Evolutionary conservation across 1,140 invertebrate species (phyloP).

Genomic region (Hycleus phaleratus): DNA sequence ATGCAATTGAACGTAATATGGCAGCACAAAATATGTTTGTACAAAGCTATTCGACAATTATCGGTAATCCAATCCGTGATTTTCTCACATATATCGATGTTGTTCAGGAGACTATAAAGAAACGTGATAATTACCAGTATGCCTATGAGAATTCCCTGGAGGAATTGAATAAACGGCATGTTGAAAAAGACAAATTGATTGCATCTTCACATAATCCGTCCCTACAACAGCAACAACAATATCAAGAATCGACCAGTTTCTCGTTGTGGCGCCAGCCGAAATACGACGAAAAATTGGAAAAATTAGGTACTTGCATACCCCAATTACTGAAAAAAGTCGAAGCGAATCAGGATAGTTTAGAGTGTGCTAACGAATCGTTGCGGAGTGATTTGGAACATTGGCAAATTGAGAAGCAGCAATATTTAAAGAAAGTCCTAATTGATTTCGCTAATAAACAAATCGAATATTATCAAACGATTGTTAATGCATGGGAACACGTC

Average conservation of each 20-base stretch:
- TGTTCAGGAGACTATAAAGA: slow-evolving; percentile 57
- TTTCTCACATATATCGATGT: slow-evolving; percentile 63
- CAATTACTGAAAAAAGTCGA: slow-evolving; percentile 50
- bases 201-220: neutral
- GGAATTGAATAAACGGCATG: slow-evolving; percentile 53
- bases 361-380: slow-evolving; percentile 65
- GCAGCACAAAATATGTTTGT: slow-evolving; percentile 48
- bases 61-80: slow-evolving; percentile 54
- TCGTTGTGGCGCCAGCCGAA: slow-evolving; percentile 50
- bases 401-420: slow-evolving; percentile 60
- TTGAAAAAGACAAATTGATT: slow-evolving; percentile 53
- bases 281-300: slow-evolving; percentile 51
- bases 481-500: slow-evolving; percentile 51
- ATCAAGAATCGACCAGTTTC: slow-evolving; percentile 28
- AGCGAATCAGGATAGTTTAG: slow-evolving; percentile 56
- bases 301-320: slow-evolving; percentile 45
- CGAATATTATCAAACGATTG: slow-evolving; percentile 57
- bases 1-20: slow-evolving; percentile 45
- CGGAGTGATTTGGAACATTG: slow-evolving; percentile 64
- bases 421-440: slow-evolving; percentile 59
- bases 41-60: slow-evolving; percentile 37
- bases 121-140: slow-evolving; percentile 61
- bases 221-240: slow-evolving; percentile 1
- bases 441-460: slow-evolving; percentile 62
- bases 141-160: slow-evolving; percentile 60